Base-by-base conservation (phyloP, 2,113 vertebrate species). In the Lanius collurio region DNA sequence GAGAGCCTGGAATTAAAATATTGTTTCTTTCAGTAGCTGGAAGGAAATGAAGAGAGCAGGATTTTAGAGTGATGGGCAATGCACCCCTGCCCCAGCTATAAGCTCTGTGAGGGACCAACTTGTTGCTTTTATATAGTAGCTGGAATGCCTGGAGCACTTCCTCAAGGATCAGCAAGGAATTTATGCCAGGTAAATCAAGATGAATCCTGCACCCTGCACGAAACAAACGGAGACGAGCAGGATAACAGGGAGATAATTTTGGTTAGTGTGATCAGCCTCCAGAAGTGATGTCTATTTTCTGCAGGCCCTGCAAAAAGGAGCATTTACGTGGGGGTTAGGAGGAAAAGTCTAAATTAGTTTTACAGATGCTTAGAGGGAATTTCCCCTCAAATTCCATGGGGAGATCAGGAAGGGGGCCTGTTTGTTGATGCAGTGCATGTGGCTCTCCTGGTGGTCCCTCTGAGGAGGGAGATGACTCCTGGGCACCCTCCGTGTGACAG, bases 291-390 rank as follows among this genome's bases (percentile, higher is more conserved):
- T 31, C 47, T 89, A 2, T 50, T 71, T 50, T 75, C 73, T 81
- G 31, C 44, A 83, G 59, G 46, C n/a, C 55, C 23, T 46, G 37
- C 39, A 69, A 78, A 71, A 82, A 44, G 21, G 15, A 88, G 19
- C 50, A 55, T 67, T 95, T 87, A 33, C 13, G 21, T 24, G 33
- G 23, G 56, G 35, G 23, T 42, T n/a, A 56, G 80, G 56, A 89
- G 53, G 91, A 76, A 87, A 87, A 81, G 39, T 6, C 56, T 89
- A 24, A 87, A 92, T 95, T 67, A 56, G 47, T 93, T 96, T 92
- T 70, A 18, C 94, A 94, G 90, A 65, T 88, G 85, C 35, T 90
- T 39, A 12, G 50, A 62, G 80, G 69, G 79, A 71, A 65, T 69
- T 94, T 83, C 63, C 76, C 86, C 60, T 64, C 44, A 18, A 16